Conservation (phyloP, 2,888 invertebrate genomes). For the Ectobius pallidus region DNA sequence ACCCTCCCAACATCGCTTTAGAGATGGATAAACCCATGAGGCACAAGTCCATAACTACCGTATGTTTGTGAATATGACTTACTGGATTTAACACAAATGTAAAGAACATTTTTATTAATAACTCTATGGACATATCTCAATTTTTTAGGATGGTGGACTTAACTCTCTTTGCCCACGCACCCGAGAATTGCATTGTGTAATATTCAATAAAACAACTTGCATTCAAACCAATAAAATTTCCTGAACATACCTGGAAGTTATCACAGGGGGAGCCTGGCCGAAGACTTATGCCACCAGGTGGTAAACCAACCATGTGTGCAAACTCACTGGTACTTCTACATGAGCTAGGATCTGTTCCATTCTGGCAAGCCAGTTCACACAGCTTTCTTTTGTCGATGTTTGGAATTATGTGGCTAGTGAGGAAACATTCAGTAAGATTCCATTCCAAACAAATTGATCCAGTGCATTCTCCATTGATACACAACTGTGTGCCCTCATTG, state of each 20-base stretch:
- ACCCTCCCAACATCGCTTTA: too few species aligned
- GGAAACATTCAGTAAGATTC: conserved; percentile 94
- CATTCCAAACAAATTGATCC: conserved; percentile 96
- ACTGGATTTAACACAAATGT: too few species aligned
- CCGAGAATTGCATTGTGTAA: too few species aligned
- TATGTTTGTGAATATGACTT: too few species aligned
- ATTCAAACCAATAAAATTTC: too few species aligned
- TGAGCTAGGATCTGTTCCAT: conserved; percentile 72
- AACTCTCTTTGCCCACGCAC: too few species aligned
- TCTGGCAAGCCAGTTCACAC: conserved; percentile 97
- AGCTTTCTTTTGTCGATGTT: conserved; percentile 83
- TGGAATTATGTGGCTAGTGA: conserved; percentile 77
- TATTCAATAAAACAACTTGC: too few species aligned
- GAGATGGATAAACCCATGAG: too few species aligned
- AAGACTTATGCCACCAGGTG: conserved; percentile 81
- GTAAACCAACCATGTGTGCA: conserved; percentile 72
- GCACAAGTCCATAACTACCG: too few species aligned
- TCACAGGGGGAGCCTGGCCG: conserved; percentile 98
- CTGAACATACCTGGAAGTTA: conserved; percentile 91
- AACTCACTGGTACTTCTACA: conserved; percentile 91
- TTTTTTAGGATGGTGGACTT: too few species aligned
- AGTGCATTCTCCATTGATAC: conserved; percentile 88
- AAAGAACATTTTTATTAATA: too few species aligned
- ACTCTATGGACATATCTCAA: too few species aligned
- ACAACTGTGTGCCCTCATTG: conserved; percentile 87